phyloP scores from a whole-genome alignment of 2,113 vertebrate species.

The Lucifuga dentata region DNA sequence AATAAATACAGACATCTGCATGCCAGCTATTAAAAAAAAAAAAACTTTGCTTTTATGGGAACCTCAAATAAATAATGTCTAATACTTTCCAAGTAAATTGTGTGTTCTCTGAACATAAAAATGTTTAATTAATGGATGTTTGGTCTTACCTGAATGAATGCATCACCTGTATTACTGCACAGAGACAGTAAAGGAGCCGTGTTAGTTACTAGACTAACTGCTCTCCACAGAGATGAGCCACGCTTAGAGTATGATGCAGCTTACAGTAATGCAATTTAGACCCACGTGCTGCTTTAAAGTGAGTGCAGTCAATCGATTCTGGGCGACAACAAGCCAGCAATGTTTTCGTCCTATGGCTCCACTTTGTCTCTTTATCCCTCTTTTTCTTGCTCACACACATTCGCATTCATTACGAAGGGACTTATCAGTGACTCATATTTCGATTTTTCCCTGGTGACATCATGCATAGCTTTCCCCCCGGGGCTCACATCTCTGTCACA shows the following conservation, averaged over 20 bases:
- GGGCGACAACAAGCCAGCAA: slow-evolving; percentile 21
- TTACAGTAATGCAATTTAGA: slow-evolving; percentile 70
- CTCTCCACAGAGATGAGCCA: slow-evolving; percentile 44
- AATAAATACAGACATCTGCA: background rate
- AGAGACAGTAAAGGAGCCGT: slow-evolving; percentile 10
- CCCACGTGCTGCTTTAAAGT: slow-evolving; percentile 55
- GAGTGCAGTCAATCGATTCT: slow-evolving; percentile 46
- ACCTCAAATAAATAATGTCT: no score
- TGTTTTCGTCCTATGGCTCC: slow-evolving; percentile 9
- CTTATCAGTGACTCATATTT: slow-evolving; percentile 57
- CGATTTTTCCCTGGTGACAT: slow-evolving; percentile 63
- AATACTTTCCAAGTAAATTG: no score
- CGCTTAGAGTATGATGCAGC: slow-evolving; percentile 61
- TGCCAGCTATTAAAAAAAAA: no score
- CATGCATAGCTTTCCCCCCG: slow-evolving; percentile 39
- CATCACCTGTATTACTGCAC: slow-evolving; percentile 1
- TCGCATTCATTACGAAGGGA: slow-evolving; percentile 36
- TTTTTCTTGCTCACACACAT: slow-evolving; percentile 13
- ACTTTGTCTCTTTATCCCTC: background rate
- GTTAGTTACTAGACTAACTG: slow-evolving; percentile 39
- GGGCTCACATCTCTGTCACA: slow-evolving; percentile 48
- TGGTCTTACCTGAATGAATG: slow-evolving; percentile 42
- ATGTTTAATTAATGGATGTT: background rate
- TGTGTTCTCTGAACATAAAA: background rate
- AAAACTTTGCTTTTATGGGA: no score